Percentiles rank a stretch among this genome's conserved stretches.
Evolutionary conservation across 2,113 vertebrate species (phyloP).

Genomic region (Microtus montanus): DNA sequence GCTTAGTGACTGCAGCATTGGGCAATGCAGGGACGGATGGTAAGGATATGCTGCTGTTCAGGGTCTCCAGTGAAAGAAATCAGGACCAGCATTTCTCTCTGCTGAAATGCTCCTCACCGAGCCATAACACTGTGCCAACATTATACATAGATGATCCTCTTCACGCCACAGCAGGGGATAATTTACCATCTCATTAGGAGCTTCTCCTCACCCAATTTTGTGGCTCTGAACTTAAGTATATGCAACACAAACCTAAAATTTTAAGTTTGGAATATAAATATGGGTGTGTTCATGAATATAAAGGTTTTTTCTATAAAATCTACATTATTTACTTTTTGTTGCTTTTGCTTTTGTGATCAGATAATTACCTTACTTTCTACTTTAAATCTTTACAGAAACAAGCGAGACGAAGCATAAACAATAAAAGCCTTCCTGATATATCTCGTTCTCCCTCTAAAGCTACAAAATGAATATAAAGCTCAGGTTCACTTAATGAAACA

Average conservation of each 20-base stretch:
- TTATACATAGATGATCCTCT: not conserved
- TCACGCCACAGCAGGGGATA: conserved; percentile 37
- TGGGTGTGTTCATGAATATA: not conserved
- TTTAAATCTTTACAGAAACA: conserved; percentile 40
- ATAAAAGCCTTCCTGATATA: conserved; percentile 53
- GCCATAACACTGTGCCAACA: not conserved
- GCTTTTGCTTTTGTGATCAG: conserved; percentile 58
- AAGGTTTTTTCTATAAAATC: conserved; percentile 23
- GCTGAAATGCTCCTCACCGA: not conserved
- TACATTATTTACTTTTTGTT: conserved; percentile 47
- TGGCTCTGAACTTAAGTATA: conserved; percentile 16
- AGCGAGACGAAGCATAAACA: conserved; percentile 57
- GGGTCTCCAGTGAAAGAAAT: not conserved
- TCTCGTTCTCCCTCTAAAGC: conserved; percentile 17
- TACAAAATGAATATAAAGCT: conserved; percentile 34
- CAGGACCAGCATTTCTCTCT: not conserved
- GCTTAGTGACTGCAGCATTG: rapidly evolving
- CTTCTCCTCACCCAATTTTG: conserved; percentile 1
- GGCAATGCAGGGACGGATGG: not conserved
- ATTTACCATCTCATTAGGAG: conserved; percentile 26
- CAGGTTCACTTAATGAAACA: conserved; percentile 35
- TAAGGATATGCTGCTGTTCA: not conserved
- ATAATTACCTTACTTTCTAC: conserved; percentile 51
- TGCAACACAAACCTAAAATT: conserved; percentile 18
- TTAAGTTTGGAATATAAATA: conserved; percentile 7